Percentiles rank a stretch among this genome's conserved stretches.
phyloP scores from a whole-genome alignment of 1,140 invertebrate species.

The Achatina immaculata region DNA sequence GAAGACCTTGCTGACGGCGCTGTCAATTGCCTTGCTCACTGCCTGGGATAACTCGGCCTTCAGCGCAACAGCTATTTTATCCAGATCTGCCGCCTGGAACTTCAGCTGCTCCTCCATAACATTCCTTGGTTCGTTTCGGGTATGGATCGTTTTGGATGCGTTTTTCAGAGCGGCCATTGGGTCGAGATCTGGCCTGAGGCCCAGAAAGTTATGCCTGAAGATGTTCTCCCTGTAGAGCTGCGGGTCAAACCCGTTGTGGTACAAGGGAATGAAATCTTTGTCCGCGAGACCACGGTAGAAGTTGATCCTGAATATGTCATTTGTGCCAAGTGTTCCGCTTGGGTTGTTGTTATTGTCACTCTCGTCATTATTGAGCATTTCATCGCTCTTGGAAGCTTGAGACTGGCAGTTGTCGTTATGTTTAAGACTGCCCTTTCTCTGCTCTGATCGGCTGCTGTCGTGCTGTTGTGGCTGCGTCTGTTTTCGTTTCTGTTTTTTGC shows the following conservation, averaged over 20 bases:
- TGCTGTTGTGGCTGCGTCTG: conserved; percentile 97
- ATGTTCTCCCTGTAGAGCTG: conserved; percentile 30
- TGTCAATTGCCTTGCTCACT: conserved; percentile 81
- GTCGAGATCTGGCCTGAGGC: conserved; percentile 24
- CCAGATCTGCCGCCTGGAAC: neutral
- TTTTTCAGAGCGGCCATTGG: conserved; percentile 26
- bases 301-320: conserved; percentile 14
- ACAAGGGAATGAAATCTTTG: conserved; percentile 16
- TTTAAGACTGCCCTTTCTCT: conserved; percentile 11
- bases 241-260: conserved; percentile 30
- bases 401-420: conserved; percentile 11
- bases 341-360: conserved; percentile 44
- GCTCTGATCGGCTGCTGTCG: conserved; percentile 79
- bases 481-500: conserved; percentile 93
- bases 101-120: neutral
- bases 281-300: conserved; percentile 15
- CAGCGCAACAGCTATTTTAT: conserved; percentile 71
- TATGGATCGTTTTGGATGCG: neutral
- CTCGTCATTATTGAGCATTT: neutral
- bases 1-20: conserved; percentile 85
- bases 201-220: conserved; percentile 25
- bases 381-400: neutral
- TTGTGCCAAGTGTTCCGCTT: neutral
- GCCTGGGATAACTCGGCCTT: conserved; percentile 90
- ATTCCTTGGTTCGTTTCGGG: neutral